These are phyloP conservation scores for Eledone cirrhosa DNA, from an alignment of 2,888 invertebrate genomes.

Conservation along the genomic window DNA sequence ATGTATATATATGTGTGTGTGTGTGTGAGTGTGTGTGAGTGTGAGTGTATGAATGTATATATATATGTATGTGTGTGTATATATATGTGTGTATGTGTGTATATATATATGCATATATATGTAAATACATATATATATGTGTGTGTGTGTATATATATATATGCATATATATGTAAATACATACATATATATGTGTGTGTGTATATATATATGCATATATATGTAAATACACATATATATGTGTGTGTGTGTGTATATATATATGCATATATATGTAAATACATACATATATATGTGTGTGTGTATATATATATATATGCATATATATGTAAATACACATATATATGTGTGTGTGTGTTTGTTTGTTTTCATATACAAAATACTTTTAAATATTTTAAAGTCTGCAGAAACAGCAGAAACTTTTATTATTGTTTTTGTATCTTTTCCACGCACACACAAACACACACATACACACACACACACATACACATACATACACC, in stretches of 20 bases:
- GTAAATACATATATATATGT: constrained; percentile 20
- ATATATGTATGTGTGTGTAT: constrained; percentile 22
- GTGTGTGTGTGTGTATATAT: constrained; percentile 13
- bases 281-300: constrained; percentile 20
- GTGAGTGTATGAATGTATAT: neutral
- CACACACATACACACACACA: neutral
- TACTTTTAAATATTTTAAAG: too few relatives aligned
- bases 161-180: neutral
- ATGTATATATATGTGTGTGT: neutral
- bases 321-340: constrained; percentile 10
- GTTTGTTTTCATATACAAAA: too few relatives aligned
- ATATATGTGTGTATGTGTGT: neutral
- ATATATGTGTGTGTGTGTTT: too few relatives aligned
- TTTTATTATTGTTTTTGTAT: neutral
- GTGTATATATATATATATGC: constrained; percentile 24
- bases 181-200: neutral
- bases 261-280: neutral
- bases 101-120: neutral
- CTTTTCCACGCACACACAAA: neutral
- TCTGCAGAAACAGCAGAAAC: too few relatives aligned
- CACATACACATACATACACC: neutral
- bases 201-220: neutral
- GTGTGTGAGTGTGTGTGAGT: too few relatives aligned
- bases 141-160: constrained; percentile 5
- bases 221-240: neutral